Percentiles rank a stretch among this genome's conserved stretches.
These are phyloP conservation scores for Ciconia maguari DNA, from an alignment of 2,113 vertebrate genomes.

Conservation along the genomic window DNA sequence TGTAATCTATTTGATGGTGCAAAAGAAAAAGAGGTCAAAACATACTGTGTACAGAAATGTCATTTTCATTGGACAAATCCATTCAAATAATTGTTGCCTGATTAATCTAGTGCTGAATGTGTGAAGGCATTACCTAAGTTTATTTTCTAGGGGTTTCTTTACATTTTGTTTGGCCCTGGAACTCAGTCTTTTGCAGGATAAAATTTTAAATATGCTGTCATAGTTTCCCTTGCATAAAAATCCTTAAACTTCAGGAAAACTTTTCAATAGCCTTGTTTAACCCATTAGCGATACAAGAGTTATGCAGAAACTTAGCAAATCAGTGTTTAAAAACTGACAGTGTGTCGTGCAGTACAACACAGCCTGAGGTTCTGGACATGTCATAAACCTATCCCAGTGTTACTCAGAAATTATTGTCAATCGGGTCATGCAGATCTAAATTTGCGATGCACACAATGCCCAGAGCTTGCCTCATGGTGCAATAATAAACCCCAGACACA, in stretches of 20 bases:
- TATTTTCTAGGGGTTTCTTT: constrained; percentile 11
- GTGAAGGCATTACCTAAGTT: neutral
- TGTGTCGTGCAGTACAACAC: neutral
- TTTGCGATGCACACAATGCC: neutral
- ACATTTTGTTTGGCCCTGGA: neutral
- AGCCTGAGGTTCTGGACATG: neutral
- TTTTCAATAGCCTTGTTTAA: neutral
- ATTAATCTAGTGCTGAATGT: neutral
- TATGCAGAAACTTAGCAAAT: neutral
- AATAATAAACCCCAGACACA: neutral
- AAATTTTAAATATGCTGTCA: neutral
- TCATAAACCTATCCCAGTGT: neutral
- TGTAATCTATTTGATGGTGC: neutral
- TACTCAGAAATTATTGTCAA: neutral
- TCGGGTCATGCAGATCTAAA: neutral
- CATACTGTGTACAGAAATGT: neutral
- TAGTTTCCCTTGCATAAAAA: neutral
- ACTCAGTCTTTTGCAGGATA: neutral
- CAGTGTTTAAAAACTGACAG: neutral
- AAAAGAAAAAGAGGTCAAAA: neutral
- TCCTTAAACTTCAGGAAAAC: neutral
- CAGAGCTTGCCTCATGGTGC: neutral
- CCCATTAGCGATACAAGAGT: neutral
- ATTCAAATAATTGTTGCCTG: neutral
- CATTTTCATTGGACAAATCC: neutral